These are phyloP conservation scores for Steinernema feltiae DNA, from an alignment of 1,140 invertebrate genomes.

Conservation along the genomic window DNA sequence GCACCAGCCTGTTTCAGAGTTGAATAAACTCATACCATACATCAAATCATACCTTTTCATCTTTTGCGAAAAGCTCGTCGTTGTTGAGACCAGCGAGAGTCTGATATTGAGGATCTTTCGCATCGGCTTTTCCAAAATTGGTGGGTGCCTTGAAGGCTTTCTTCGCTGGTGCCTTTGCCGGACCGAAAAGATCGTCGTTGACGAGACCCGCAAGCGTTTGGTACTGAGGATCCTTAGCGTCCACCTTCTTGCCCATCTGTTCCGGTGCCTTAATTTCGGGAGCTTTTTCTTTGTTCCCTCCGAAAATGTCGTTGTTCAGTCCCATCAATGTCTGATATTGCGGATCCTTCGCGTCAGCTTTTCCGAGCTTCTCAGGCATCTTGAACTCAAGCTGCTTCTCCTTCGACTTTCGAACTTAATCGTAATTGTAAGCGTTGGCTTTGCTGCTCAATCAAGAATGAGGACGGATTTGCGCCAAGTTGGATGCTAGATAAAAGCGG, in stretches of 20 bases:
- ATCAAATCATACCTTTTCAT: neutral
- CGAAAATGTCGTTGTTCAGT: conserved; percentile 29
- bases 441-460: too few relatives aligned
- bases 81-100: neutral
- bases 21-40: too few relatives aligned
- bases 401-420: neutral
- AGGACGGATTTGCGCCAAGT: too few relatives aligned
- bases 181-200: conserved; percentile 33
- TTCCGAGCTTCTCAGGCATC: conserved; percentile 27
- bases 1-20: neutral
- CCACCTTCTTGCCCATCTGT: conserved; percentile 29
- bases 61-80: neutral
- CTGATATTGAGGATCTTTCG: conserved; percentile 36
- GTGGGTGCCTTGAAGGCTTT: conserved; percentile 32
- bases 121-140: conserved; percentile 31
- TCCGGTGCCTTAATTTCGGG: conserved; percentile 33
- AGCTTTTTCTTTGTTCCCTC: neutral
- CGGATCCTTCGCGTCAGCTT: conserved; percentile 37
- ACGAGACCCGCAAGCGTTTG: conserved; percentile 36
- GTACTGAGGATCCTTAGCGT: conserved; percentile 40
- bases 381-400: conserved; percentile 24
- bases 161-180: neutral
- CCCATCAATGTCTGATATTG: conserved; percentile 33
- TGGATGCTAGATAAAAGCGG: too few relatives aligned
- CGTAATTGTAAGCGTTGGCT: too few relatives aligned